These are phyloP conservation scores for Eudemis profundana DNA, from an alignment of 2,888 invertebrate species.

Conservation along the genomic window DNA sequence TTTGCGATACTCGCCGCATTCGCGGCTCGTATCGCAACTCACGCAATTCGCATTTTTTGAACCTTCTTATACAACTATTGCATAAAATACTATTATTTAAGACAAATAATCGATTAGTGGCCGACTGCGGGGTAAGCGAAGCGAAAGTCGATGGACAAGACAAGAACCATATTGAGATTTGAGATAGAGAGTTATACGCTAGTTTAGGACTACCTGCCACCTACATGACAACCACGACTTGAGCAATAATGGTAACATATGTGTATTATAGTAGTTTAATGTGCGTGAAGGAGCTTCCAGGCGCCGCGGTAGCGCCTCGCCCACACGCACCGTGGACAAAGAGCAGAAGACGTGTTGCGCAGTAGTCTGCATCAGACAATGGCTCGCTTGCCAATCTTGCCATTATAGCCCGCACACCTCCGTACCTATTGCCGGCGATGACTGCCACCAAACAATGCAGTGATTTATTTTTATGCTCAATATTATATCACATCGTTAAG, in stretches of 20 bases:
- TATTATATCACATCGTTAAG: slow-evolving; percentile 55
- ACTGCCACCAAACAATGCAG: slow-evolving; percentile 66
- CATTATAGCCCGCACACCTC: slow-evolving; percentile 61
- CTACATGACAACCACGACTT: background rate
- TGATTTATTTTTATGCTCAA: slow-evolving; percentile 63
- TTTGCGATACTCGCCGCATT: no score
- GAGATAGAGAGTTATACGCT: background rate
- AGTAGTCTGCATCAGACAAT: slow-evolving; percentile 76
- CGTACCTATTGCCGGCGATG: slow-evolving; percentile 59
- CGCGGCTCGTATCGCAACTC: no score
- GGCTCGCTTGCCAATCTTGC: no score
- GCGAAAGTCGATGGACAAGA: no score
- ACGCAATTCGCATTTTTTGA: no score
- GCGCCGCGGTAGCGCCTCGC: slow-evolving; percentile 16
- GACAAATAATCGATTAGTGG: no score
- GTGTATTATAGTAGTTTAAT: background rate
- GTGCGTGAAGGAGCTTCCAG: background rate
- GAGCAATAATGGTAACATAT: background rate
- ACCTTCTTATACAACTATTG: no score
- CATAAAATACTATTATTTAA: no score
- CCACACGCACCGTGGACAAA: slow-evolving; percentile 57
- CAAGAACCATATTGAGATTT: no score
- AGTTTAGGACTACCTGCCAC: background rate
- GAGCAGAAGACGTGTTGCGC: slow-evolving; percentile 67
- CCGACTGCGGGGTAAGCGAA: no score